Evolutionary conservation across 2,888 invertebrate species (phyloP), one percentile per base, ranked within the genome.

Genomic region (Drosophila ezoana): DNA sequence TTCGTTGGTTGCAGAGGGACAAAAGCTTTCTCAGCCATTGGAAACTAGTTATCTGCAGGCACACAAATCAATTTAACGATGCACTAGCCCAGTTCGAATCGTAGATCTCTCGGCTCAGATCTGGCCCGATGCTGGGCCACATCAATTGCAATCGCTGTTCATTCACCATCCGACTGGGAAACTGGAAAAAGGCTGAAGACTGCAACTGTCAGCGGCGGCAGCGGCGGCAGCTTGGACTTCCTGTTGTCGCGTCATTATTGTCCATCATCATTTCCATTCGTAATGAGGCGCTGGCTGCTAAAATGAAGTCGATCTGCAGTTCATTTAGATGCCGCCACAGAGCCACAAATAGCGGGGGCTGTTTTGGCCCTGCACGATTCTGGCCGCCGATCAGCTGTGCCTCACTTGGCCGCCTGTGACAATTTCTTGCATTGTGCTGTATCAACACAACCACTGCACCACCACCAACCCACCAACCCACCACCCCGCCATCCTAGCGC

Each of bases 211-310:
- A 20, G 20, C 47, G 45, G 33, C 66, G 41, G 45, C 33, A 47
- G 43, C 41, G 45, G 44, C 64, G 57, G 71, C 64, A 68, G 70
- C 54, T 72, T 84, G 85, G 84, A 90, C 90, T 90, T 90, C 90
- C 90, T 90, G 90, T 90, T 90, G 90, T 90, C 90, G 90, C 90
- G 88, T 89, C 90, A 90, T 90, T 90, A 90, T 90, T 89, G 84
- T 90, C 90, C 89, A 90, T 90, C 90, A 90, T 87, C 89, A 88
- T 88, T 88, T 88, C 89, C 90, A 88, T 88, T 88, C 85, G 90
- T 88, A 88, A 88, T 88, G 88, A 88, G 90, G 86, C 85, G 76
- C 79, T 77, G 89, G 81, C 89, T 80, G 72, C 84, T 89, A 79
- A 89, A 89, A 75, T 81, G 75, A 79, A 89, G 81, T 88, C 71